Conservation (phyloP, 2,888 invertebrate species). For the Hyles lineata region DNA sequence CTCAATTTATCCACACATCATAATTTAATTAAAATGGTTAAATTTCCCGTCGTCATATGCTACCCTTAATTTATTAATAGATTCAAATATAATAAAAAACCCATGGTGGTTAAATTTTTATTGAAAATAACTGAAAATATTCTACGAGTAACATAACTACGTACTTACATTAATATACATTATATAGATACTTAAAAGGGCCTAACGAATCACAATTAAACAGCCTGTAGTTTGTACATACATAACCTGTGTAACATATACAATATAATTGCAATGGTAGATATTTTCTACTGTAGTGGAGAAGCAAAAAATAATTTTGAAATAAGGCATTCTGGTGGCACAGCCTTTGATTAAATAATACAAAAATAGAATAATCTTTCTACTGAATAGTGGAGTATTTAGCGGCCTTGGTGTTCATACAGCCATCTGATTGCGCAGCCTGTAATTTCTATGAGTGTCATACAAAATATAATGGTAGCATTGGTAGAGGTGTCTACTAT, state of each 20-base stretch:
- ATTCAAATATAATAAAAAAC: neutral
- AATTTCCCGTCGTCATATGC: too few relatives aligned
- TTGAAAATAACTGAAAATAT: constrained; percentile 55
- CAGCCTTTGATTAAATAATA: neutral
- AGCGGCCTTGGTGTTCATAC: constrained; percentile 51
- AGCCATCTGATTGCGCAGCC: constrained; percentile 61
- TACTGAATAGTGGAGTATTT: neutral
- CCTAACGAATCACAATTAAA: constrained; percentile 42
- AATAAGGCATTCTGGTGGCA: neutral
- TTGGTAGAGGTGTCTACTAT: neutral
- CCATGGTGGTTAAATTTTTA: constrained; percentile 44
- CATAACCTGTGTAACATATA: constrained; percentile 40
- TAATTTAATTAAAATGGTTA: too few relatives aligned
- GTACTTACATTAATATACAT: constrained; percentile 42
- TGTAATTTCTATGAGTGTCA: neutral
- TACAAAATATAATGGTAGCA: neutral
- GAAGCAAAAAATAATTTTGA: neutral
- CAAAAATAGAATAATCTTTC: neutral
- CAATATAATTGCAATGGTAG: constrained; percentile 44
- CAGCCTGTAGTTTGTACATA: constrained; percentile 57
- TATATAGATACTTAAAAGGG: constrained; percentile 37
- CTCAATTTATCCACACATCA: too few relatives aligned
- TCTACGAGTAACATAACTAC: constrained; percentile 42
- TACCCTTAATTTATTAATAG: neutral
- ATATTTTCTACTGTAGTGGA: constrained; percentile 28